phyloP scores from a whole-genome alignment of 1,140 invertebrate genomes.

The Drosophila mojavensis region DNA sequence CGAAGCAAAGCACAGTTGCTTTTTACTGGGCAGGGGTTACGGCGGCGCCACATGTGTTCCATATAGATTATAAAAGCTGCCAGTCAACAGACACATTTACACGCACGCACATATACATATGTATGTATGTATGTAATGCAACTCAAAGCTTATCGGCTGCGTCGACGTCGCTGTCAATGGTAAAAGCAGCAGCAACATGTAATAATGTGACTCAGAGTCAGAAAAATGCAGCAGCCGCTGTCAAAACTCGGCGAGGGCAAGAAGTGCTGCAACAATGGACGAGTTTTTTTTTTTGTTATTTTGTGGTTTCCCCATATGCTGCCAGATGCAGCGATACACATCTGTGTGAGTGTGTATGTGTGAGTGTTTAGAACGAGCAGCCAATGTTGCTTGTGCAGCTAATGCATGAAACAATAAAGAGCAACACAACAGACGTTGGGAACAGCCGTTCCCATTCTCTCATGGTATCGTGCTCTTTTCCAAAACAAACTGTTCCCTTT shows the following conservation, averaged over 20 bases:
- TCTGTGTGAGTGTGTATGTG: constrained; percentile 30
- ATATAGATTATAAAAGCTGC: constrained; percentile 64
- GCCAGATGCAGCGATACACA: constrained; percentile 56
- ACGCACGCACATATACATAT: not conserved
- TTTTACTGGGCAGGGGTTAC: constrained; percentile 11
- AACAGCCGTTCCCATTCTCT: constrained; percentile 43
- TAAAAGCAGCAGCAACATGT: constrained; percentile 38
- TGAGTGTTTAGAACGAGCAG: constrained; percentile 38
- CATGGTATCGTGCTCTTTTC: not conserved
- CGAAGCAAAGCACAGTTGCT: constrained; percentile 30
- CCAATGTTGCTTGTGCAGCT: constrained; percentile 54
- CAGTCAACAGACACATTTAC: constrained; percentile 9
- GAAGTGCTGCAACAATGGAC: constrained; percentile 65
- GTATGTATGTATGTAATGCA: constrained; percentile 26
- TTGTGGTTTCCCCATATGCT: constrained; percentile 65
- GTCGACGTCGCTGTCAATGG: constrained; percentile 41
- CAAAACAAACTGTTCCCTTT: constrained; percentile 28
- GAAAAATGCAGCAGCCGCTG: constrained; percentile 46
- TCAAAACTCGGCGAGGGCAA: constrained; percentile 58
- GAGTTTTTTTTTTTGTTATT: constrained; percentile 53
- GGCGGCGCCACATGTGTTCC: constrained; percentile 57
- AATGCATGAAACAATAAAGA: constrained; percentile 67
- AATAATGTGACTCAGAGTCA: constrained; percentile 48
- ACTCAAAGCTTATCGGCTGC: constrained; percentile 42
- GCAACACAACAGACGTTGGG: constrained; percentile 39